These are phyloP conservation scores for Drosophila insularis DNA, from an alignment of 1,140 invertebrate species.

Conservation along the genomic window DNA sequence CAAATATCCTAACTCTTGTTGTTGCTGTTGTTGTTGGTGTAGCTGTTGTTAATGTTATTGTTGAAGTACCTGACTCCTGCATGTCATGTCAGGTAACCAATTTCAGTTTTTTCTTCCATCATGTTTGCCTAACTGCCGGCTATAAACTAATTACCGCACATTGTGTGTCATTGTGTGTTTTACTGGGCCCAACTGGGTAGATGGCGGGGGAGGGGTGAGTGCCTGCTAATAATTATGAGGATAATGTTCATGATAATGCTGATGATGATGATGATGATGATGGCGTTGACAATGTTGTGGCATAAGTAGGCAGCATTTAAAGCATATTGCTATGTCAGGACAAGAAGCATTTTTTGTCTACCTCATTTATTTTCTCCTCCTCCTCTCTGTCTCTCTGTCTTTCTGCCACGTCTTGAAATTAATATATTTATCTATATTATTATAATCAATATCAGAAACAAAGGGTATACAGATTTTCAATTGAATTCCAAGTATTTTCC, in stretches of 20 bases:
- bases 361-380: neutral
- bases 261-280: slow-evolving; percentile 9
- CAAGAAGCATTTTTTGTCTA: neutral
- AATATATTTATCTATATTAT: too few species aligned
- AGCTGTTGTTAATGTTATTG: neutral
- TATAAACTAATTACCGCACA: slow-evolving; percentile 56
- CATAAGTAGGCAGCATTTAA: neutral
- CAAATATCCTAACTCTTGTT: neutral
- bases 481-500: neutral
- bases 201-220: too few species aligned
- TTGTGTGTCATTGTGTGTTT: slow-evolving; percentile 25
- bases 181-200: slow-evolving; percentile 6
- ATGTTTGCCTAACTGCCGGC: slow-evolving; percentile 33
- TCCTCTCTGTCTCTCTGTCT: neutral
- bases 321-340: neutral
- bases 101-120: neutral
- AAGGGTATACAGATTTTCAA: neutral
- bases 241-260: neutral
- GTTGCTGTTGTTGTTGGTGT: neutral
- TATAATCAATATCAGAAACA: neutral
- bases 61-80: neutral
- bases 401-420: neutral
- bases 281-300: slow-evolving; percentile 19
- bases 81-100: slow-evolving; percentile 14
- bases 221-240: neutral